Evolutionary conservation across 2,113 vertebrate species (phyloP).

Genomic region (Corythornis madagascariensis): DNA sequence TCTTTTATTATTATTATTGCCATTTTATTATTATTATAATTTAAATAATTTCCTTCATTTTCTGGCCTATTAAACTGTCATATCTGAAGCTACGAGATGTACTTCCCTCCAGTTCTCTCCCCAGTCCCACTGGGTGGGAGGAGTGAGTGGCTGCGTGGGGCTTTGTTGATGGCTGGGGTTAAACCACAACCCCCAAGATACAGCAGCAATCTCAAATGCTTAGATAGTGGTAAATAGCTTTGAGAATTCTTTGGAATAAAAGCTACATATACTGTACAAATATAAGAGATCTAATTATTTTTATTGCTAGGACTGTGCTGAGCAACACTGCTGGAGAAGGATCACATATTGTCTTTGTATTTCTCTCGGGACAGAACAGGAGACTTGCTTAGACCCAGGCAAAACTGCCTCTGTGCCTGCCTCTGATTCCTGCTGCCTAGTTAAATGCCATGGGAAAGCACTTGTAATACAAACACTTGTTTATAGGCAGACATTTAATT

Average conservation of each 20-base stretch:
- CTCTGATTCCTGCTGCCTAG: slow-evolving; percentile 26
- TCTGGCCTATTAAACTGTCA: not conserved
- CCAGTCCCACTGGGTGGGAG: not conserved
- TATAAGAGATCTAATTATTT: not conserved
- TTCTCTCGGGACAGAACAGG: not conserved
- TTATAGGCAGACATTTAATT: slow-evolving; percentile 67
- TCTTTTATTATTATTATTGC: not conserved
- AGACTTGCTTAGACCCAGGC: slow-evolving; percentile 23
- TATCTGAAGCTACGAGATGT: not conserved
- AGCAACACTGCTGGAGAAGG: not conserved
- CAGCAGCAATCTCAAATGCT: not conserved
- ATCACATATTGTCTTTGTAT: not conserved
- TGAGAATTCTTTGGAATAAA: slow-evolving; percentile 4
- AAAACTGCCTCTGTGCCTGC: slow-evolving; percentile 25
- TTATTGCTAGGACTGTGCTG: not conserved
- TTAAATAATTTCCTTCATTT: not conserved
- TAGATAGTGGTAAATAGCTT: not conserved
- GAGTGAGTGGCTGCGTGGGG: too few species aligned
- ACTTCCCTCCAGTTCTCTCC: not conserved
- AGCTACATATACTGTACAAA: not conserved
- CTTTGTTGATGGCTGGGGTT: not conserved
- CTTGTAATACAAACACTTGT: slow-evolving; percentile 55
- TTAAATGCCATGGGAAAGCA: slow-evolving; percentile 55
- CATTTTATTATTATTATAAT: not conserved
- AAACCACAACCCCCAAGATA: not conserved